Evolutionary conservation across 2,888 invertebrate species (phyloP), one percentile per base, ranked within the genome.

Genomic region (Bugulina stolonifera): DNA sequence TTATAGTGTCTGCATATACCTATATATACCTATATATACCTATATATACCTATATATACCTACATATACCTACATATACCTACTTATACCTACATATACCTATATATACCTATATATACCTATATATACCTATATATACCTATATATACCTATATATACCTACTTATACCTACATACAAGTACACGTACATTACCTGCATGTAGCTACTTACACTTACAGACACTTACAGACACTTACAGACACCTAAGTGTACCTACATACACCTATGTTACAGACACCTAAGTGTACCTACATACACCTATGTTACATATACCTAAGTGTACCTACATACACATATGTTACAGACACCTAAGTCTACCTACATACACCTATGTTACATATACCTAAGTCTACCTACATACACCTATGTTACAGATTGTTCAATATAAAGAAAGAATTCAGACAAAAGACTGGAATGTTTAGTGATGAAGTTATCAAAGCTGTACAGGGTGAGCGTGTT

Each of bases 401-500:
- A 25, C 1, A 57, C 52, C 25, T 74, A n/a, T 14, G 29, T 74
- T 77, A n/a, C 76, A 79, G 80, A 58, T 74, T 79, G 69, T 73
- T 72, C 29, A 76, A 77, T 32, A 73, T 79, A 5, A 73, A 72
- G 25, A 79, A 79, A 73, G 71, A 55, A 14, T 79, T 78, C 73
- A 75, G 73, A 74, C 35, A 64, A 25, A 27, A 54, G 25, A 35
- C 29, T 72, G 69, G 55, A n/a, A 32, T 22, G 18, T 3, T 73
- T 71, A 70, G 75, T 25, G 73, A 75, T 69, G 75, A 76, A 64
- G 75, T 70, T 69, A 75, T 78, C 0, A 75, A 64, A 27, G 80
- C 79, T 69, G 78, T 80, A n/a, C 74, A 79, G 75, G 77, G 80
- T 80, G 75, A 72, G 74, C 23, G 5, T 18, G 5, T 43, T 43